These are phyloP conservation scores for Crematogaster levior DNA, from an alignment of 2,888 invertebrate genomes.

Conservation along the genomic window DNA sequence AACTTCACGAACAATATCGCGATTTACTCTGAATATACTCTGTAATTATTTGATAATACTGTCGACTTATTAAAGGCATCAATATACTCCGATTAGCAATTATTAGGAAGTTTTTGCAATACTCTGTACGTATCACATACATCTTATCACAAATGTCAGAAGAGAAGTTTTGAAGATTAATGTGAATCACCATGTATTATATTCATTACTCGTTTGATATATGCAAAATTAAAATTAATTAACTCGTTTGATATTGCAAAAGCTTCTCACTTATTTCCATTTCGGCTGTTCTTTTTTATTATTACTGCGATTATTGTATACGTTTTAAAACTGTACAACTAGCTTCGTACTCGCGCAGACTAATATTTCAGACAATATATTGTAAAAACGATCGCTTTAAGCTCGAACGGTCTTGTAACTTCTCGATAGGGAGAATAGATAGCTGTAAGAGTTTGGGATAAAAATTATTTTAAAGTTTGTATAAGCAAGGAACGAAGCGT, in stretches of 20 bases:
- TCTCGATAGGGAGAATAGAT: constrained; percentile 41
- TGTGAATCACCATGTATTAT: background rate
- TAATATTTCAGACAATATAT: constrained; percentile 51
- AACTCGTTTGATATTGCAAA: too few relatives aligned
- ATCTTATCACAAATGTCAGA: background rate
- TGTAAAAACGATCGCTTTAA: constrained; percentile 24
- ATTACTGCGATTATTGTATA: background rate
- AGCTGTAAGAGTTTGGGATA: constrained; percentile 36
- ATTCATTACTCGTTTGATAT: background rate
- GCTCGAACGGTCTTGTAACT: constrained; percentile 37
- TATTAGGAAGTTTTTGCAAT: constrained; percentile 11
- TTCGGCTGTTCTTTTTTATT: background rate
- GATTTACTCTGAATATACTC: background rate
- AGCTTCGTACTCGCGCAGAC: constrained; percentile 38
- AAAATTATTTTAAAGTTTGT: constrained; percentile 40
- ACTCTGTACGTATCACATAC: background rate
- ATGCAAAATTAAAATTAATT: constrained; percentile 1
- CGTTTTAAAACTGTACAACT: constrained; percentile 31
- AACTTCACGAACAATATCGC: background rate
- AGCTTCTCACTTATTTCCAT: background rate
- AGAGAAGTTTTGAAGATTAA: background rate
- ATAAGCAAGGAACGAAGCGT: constrained; percentile 44
- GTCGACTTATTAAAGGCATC: background rate
- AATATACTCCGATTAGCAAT: constrained; percentile 10
- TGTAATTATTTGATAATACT: constrained; percentile 21